phyloP scores from a whole-genome alignment of 2,113 vertebrate genomes.

The Clarias batrachus region DNA sequence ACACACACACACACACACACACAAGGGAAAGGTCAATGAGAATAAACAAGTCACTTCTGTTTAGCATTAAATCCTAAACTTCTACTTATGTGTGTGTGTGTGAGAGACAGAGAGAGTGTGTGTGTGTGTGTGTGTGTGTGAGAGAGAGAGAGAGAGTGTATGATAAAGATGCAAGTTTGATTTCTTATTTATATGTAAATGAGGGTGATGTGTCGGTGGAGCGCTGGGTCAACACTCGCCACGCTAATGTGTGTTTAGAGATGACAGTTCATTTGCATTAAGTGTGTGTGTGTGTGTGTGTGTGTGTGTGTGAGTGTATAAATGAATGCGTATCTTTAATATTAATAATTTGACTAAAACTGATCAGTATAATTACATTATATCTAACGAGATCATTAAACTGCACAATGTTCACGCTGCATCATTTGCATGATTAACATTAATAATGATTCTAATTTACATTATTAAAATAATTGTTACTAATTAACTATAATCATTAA shows the following conservation, averaged over 20 bases:
- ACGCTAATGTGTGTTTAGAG: not conserved
- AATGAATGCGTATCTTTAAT: no score
- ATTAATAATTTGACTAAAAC: not conserved
- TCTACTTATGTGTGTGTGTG: not conserved
- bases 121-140: not conserved
- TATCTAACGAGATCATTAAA: not conserved
- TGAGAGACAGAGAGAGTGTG: no score
- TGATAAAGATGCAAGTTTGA: not conserved
- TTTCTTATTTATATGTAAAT: conserved; percentile 23
- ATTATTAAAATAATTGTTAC: not conserved
- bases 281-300: not conserved
- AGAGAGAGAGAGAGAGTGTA: not conserved
- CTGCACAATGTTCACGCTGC: not conserved
- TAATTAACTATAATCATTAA: not conserved
- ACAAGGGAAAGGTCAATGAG: not conserved
- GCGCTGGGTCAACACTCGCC: not conserved
- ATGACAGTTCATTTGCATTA: not conserved
- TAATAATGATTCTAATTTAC: not conserved
- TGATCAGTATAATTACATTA: not conserved
- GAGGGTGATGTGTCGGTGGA: not conserved
- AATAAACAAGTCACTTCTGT: not conserved
- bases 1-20: not conserved
- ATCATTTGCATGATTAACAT: not conserved
- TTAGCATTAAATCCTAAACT: not conserved
- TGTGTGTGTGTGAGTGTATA: not conserved